Conservation (phyloP, 2,797 vertebrate genomes). For the Trachurus trachurus region DNA sequence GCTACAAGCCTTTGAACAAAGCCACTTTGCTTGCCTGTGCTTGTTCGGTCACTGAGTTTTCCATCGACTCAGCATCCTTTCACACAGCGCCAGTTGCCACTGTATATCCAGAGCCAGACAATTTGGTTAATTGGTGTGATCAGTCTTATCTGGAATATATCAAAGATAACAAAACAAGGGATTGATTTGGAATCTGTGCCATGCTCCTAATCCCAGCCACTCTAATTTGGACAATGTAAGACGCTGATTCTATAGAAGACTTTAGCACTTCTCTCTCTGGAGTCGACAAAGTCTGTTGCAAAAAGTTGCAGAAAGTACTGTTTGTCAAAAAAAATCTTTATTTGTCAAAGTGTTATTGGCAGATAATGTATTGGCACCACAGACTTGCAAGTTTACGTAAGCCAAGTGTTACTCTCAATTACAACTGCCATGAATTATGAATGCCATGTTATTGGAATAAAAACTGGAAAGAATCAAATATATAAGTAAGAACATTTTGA, state of each 20-base stretch:
- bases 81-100: conserved; percentile 58
- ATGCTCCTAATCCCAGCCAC: conserved; percentile 37
- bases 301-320: conserved; percentile 29
- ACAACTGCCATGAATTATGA: conserved; percentile 21
- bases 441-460: not conserved
- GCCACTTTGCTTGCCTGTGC: conserved; percentile 27
- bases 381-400: conserved; percentile 28
- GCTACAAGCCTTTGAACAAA: conserved; percentile 36
- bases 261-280: conserved; percentile 46
- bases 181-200: conserved; percentile 72
- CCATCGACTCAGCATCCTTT: conserved; percentile 47
- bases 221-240: conserved; percentile 42
- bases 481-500: conserved; percentile 12
- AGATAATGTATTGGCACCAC: conserved; percentile 29
- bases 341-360: conserved; percentile 47
- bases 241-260: conserved; percentile 30
- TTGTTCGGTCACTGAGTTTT: conserved; percentile 54
- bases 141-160: conserved; percentile 80
- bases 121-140: conserved; percentile 82
- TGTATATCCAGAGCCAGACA: conserved; percentile 62
- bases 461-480: conserved; percentile 4
- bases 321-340: conserved; percentile 11
- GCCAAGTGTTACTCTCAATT: conserved; percentile 37
- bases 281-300: conserved; percentile 35
- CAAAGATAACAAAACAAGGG: conserved; percentile 74